phyloP scores from a whole-genome alignment of 2,888 invertebrate genomes.

The Ophion costatus region DNA sequence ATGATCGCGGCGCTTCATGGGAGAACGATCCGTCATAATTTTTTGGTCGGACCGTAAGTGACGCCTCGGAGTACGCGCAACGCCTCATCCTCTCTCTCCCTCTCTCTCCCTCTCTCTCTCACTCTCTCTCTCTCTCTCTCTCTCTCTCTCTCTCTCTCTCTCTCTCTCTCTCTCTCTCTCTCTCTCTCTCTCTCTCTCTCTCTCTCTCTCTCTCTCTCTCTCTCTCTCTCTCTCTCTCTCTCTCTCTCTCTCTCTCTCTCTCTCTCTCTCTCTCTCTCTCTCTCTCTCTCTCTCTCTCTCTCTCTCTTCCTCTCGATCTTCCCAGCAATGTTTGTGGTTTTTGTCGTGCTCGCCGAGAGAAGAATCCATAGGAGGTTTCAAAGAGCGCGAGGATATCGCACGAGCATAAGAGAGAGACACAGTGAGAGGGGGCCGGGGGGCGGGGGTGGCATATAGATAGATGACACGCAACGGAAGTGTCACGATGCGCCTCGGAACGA shows the following conservation, averaged over 20 bases:
- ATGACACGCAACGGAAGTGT: constrained; percentile 50
- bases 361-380: constrained; percentile 57
- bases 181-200: constrained; percentile 24
- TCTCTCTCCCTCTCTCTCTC: constrained; percentile 30
- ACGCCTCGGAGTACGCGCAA: constrained; percentile 55
- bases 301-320: constrained; percentile 52
- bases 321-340: constrained; percentile 72
- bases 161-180: constrained; percentile 27
- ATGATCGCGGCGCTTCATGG: constrained; percentile 54
- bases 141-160: constrained; percentile 15
- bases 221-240: constrained; percentile 21
- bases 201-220: constrained; percentile 30
- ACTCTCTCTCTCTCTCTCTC: constrained; percentile 25
- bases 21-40: constrained; percentile 69
- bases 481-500: constrained; percentile 38
- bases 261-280: constrained; percentile 30
- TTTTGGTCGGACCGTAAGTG: constrained; percentile 66
- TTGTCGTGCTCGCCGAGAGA: constrained; percentile 60
- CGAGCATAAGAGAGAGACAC: constrained; percentile 17
- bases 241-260: constrained; percentile 27
- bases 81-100: constrained; percentile 40
- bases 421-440: not conserved
- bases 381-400: constrained; percentile 55
- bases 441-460: constrained; percentile 16
- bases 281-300: constrained; percentile 25